Evolutionary conservation across 2,113 vertebrate species (phyloP), one percentile per base, ranked within the genome.

Genomic region (Pontoporia blainvillei): DNA sequence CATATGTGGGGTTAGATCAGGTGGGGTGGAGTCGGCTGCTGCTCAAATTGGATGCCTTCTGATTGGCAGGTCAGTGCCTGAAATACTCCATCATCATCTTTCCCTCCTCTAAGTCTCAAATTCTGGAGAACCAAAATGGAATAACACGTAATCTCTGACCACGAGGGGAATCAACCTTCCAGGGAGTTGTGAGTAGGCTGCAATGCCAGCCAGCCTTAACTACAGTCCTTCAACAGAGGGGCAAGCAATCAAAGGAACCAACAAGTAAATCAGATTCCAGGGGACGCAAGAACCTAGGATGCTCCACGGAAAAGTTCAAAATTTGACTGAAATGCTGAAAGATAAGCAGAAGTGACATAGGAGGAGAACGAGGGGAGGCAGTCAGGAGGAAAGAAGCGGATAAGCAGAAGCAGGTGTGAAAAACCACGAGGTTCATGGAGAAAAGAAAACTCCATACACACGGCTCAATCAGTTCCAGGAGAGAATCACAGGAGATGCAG

Each of bases 81-180:
- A 31, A 52, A 84, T 79, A 3, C 64, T 93, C 66, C 27, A 39
- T 64, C 86, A 89, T 59, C 34, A 46, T 69, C 71, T 93, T 88
- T 14, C 14, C 21, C 12, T 27, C 52, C 27, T 62, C 18, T 66
- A 73, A 54, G 61, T n/a, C 57, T 93, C 82, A 62, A n/a, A 76
- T 34, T 89, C 66, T 82, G 46, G 39, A 95, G 17, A 95, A 71
- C 8, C 36, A 52, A 66, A 73, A 78, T 31, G 11, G 66, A 85
- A 41, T 46, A 59, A 87, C 11, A 64, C 57, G 31, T 8, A 17
- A 23, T 62, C 29, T 87, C 49, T 12, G 52, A 66, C 31, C 21
- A 82, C 8, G 39, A 78, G 1, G 5, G 29, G 25, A 57, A 57
- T 49, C 10, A 39, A 31, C 81, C 44, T 88, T 49, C 31, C 29